phyloP scores from a whole-genome alignment of 2,888 invertebrate genomes.

The Perdita meconis region DNA sequence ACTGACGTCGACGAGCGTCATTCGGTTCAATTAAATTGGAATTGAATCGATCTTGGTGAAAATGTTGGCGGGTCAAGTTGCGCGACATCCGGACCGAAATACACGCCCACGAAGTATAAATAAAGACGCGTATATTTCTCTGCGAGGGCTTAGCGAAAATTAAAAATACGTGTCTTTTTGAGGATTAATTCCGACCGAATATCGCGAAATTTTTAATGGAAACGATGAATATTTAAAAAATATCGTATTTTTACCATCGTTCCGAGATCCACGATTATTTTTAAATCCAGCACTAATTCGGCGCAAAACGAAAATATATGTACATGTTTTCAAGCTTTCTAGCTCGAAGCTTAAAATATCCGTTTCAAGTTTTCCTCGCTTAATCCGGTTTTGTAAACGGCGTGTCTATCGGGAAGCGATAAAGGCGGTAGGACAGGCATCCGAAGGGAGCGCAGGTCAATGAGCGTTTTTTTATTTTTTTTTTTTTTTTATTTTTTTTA shows the following conservation, averaged over 20 bases:
- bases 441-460: not conserved
- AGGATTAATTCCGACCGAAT: not conserved
- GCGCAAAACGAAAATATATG: no score
- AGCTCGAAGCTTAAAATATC: not conserved
- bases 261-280: no score
- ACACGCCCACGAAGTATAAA: not conserved
- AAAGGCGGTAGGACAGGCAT: not conserved
- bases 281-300: no score
- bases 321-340: no score
- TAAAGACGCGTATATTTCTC: not conserved
- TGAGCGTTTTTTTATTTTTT: conserved; percentile 4
- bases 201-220: not conserved
- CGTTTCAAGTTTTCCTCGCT: no score
- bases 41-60: conserved; percentile 25
- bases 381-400: not conserved
- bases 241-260: not conserved
- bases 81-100: no score
- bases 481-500: no score
- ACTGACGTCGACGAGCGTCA: conserved; percentile 20
- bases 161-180: not conserved
- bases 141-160: not conserved
- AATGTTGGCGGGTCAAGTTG: conserved; percentile 7
- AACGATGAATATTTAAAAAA: not conserved
- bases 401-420: not conserved
- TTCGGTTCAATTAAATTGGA: conserved; percentile 39